A percentile compares a stretch with the other conserved stretches of the same genome.
Conservation (phyloP, 2,888 invertebrate species). For the Taenaris catops region DNA sequence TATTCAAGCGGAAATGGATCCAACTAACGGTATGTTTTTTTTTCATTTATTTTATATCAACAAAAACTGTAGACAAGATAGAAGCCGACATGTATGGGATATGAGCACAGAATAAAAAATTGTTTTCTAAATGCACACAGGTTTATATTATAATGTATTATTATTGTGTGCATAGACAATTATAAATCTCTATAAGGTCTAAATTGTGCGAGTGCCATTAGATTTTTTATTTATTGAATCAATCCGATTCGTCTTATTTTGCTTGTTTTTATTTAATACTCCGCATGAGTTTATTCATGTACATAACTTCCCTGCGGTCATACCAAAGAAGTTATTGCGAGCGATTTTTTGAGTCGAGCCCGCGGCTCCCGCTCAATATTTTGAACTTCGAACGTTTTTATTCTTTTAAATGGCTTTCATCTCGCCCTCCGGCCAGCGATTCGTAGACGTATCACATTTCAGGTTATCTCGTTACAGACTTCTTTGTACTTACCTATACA, state of each 20-base stretch:
- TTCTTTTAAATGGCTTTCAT: constrained; percentile 62
- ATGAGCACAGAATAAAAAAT: constrained; percentile 52
- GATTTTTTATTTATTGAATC: too few relatives aligned
- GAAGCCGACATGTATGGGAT: constrained; percentile 63
- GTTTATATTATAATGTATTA: constrained; percentile 5
- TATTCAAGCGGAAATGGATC: constrained; percentile 73
- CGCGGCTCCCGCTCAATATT: constrained; percentile 46
- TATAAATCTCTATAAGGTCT: too few relatives aligned
- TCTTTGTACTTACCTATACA: constrained; percentile 44
- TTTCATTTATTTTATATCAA: constrained; percentile 54
- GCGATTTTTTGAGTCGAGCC: constrained; percentile 20
- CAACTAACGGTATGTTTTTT: constrained; percentile 67
- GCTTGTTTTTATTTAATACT: too few relatives aligned
- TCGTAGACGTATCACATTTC: constrained; percentile 72
- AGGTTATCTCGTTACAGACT: constrained; percentile 64
- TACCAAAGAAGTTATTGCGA: constrained; percentile 19
- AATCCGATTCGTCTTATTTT: too few relatives aligned
- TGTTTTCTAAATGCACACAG: constrained; percentile 26
- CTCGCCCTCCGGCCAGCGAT: constrained; percentile 62
- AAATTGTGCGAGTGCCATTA: too few relatives aligned
- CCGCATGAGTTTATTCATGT: neutral
- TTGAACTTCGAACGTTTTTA: constrained; percentile 57
- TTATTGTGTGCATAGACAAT: neutral
- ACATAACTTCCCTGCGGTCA: constrained; percentile 14
- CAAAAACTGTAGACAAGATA: constrained; percentile 59